Evolutionary conservation across 2,888 invertebrate genomes (phyloP).

Genomic region (Leucophenga maculata): DNA sequence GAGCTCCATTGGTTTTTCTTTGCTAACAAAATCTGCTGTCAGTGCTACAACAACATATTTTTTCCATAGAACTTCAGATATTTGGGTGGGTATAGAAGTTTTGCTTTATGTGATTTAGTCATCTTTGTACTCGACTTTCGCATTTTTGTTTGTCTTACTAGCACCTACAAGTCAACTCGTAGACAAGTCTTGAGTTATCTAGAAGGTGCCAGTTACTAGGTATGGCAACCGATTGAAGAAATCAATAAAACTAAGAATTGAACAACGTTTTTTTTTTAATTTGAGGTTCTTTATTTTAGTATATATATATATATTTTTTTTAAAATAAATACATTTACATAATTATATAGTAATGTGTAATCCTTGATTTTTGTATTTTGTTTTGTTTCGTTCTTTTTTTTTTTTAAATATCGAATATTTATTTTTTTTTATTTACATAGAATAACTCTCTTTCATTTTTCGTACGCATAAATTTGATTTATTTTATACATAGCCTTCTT

Average conservation of each 20-base stretch:
- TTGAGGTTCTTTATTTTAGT: constrained; percentile 36
- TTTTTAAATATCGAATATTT: constrained; percentile 36
- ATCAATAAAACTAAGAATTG: not conserved
- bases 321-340: constrained; percentile 37
- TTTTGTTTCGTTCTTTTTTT: constrained; percentile 34
- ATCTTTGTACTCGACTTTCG: too few species aligned
- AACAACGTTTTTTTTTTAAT: constrained; percentile 42
- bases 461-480: constrained; percentile 20
- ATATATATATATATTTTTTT: constrained; percentile 48
- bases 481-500: constrained; percentile 23
- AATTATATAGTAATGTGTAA: not conserved
- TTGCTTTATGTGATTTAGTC: too few species aligned
- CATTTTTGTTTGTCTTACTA: too few species aligned
- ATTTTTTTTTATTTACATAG: constrained; percentile 27
- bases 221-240: not conserved
- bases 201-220: too few species aligned
- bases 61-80: too few species aligned
- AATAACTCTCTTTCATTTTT: constrained; percentile 25
- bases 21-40: too few species aligned
- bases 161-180: too few species aligned
- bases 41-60: too few species aligned
- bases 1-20: too few species aligned
- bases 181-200: too few species aligned
- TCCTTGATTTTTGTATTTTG: not conserved
- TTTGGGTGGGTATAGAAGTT: too few species aligned